phyloP scores from a whole-genome alignment of 2,888 invertebrate genomes.

The Drosophila vallismaia region DNA sequence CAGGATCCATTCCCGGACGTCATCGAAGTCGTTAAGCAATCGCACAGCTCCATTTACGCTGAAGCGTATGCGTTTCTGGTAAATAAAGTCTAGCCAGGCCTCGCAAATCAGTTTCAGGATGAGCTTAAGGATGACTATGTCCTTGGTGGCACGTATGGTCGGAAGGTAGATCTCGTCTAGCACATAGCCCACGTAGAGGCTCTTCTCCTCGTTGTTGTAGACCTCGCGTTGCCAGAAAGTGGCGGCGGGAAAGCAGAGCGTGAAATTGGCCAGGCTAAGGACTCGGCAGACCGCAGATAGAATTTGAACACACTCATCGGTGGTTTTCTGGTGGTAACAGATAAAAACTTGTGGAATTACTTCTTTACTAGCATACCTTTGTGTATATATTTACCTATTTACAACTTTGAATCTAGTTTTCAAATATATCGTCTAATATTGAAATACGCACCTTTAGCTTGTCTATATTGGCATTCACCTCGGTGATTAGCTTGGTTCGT shows the following conservation, averaged over 20 bases:
- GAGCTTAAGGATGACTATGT: constrained; percentile 90
- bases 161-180: constrained; percentile 90
- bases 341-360: background rate
- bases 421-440: no score
- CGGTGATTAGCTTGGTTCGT: constrained; percentile 91
- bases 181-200: constrained; percentile 89
- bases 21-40: constrained; percentile 91
- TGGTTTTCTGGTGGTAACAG: constrained; percentile 86
- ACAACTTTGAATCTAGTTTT: background rate
- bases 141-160: constrained; percentile 90
- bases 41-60: constrained; percentile 91
- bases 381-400: background rate
- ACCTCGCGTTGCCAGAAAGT: constrained; percentile 86
- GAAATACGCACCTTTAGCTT: constrained; percentile 87
- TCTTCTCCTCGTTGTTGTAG: constrained; percentile 82
- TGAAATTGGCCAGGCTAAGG: constrained; percentile 91
- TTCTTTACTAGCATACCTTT: background rate
- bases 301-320: constrained; percentile 89
- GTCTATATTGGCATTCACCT: constrained; percentile 90
- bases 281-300: constrained; percentile 91
- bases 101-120: constrained; percentile 93
- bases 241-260: constrained; percentile 91
- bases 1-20: constrained; percentile 90
- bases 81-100: constrained; percentile 94
- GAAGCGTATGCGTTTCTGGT: constrained; percentile 92